Evolutionary conservation across 2,888 invertebrate genomes (phyloP).

Genomic region (Callosobruchus maculatus): DNA sequence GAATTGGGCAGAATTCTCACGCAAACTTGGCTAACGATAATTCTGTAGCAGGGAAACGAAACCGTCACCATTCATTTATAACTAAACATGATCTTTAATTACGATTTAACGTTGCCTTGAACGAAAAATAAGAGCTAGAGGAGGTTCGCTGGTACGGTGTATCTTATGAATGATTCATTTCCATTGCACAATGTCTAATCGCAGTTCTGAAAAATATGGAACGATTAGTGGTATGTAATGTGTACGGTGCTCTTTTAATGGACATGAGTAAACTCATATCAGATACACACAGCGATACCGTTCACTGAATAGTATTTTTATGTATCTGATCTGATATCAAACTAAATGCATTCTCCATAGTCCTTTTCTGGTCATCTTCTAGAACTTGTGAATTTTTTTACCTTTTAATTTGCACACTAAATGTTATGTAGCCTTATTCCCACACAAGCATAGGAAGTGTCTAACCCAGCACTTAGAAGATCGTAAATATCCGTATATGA

Average conservation of each 20-base stretch:
- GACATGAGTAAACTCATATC: neutral
- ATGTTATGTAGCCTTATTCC: too few species aligned
- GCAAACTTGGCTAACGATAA: too few species aligned
- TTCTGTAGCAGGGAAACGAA: too few species aligned
- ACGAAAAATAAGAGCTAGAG: neutral
- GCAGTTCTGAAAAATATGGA: neutral
- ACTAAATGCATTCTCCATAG: neutral
- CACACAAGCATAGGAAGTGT: too few species aligned
- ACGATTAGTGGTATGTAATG: neutral
- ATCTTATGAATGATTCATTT: neutral
- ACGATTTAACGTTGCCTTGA: neutral
- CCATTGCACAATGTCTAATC: neutral
- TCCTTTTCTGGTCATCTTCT: neutral
- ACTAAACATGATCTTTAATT: neutral
- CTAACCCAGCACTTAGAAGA: too few species aligned
- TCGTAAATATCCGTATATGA: too few species aligned
- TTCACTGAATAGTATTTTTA: neutral
- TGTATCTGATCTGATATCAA: neutral
- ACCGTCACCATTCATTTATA: neutral
- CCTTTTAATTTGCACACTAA: neutral
- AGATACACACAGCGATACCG: neutral
- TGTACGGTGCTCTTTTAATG: neutral
- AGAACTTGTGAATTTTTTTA: neutral
- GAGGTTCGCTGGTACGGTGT: neutral
- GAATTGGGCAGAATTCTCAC: too few species aligned